Percentiles rank a stretch among this genome's conserved stretches.
phyloP scores from a whole-genome alignment of 1,140 invertebrate species.

The Philotrypesis tridentata region DNA sequence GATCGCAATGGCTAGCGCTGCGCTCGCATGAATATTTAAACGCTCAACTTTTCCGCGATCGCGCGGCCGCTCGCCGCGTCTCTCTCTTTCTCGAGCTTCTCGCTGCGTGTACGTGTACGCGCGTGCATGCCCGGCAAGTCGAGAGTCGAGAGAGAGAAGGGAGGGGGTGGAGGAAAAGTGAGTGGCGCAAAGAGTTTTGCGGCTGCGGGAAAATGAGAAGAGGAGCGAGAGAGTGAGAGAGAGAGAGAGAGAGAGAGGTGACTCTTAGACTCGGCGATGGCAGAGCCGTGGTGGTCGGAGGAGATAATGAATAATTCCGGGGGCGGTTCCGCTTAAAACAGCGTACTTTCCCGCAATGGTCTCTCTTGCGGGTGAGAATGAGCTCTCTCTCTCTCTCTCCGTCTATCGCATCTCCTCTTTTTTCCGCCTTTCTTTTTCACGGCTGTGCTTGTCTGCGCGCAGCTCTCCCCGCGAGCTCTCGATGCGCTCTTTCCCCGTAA shows the following conservation, averaged over 20 bases:
- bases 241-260: constrained; percentile 44
- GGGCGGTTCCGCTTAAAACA: constrained; percentile 65
- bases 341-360: constrained; percentile 54
- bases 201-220: constrained; percentile 33
- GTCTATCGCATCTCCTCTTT: not conserved
- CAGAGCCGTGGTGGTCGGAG: constrained; percentile 50
- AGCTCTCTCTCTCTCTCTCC: not conserved
- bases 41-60: constrained; percentile 56
- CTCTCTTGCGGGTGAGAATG: constrained; percentile 50
- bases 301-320: constrained; percentile 69
- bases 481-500: constrained; percentile 24
- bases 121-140: not conserved
- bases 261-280: constrained; percentile 34
- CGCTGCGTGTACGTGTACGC: not conserved
- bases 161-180: constrained; percentile 54
- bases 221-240: constrained; percentile 41
- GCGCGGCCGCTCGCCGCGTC: constrained; percentile 10
- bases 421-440: not conserved
- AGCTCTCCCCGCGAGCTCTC: not conserved
- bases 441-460: not conserved
- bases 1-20: constrained; percentile 25
- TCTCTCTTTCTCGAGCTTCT: not conserved
- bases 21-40: constrained; percentile 63
- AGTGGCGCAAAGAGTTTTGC: constrained; percentile 57
- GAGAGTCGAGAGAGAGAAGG: constrained; percentile 45